Conservation (phyloP, 1,140 invertebrate genomes). For the Vollenhovia emeryi region DNA sequence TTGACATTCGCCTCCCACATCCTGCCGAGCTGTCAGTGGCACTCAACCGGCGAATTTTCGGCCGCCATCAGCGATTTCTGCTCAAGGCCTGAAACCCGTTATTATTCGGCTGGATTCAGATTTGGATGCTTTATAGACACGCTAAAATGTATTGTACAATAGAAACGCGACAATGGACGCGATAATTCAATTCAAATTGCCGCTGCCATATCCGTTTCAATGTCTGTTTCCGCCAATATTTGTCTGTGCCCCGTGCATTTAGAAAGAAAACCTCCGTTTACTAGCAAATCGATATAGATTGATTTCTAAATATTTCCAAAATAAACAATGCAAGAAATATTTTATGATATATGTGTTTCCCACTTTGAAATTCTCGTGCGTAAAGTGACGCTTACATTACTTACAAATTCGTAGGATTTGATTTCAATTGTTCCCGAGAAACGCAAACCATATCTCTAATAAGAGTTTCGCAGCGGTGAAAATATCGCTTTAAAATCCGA, state of each 20-base stretch:
- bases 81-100: conserved; percentile 26
- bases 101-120: neutral
- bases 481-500: neutral
- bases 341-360: neutral
- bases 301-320: neutral
- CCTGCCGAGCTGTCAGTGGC: conserved; percentile 70
- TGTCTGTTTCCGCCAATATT: neutral
- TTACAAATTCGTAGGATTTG: neutral
- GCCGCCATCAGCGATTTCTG: neutral
- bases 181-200: neutral
- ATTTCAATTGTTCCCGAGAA: neutral
- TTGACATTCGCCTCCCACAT: conserved; percentile 79
- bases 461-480: neutral
- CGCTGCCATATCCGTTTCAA: neutral
- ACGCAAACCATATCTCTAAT: neutral
- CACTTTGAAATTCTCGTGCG: neutral
- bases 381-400: neutral
- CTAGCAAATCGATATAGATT: neutral
- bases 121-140: neutral
- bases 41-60: conserved; percentile 61
- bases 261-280: neutral
- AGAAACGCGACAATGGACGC: neutral
- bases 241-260: neutral
- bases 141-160: neutral
- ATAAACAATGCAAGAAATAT: neutral